Conservation (phyloP, 2,113 vertebrate species). For the Urocitellus parryii region DNA sequence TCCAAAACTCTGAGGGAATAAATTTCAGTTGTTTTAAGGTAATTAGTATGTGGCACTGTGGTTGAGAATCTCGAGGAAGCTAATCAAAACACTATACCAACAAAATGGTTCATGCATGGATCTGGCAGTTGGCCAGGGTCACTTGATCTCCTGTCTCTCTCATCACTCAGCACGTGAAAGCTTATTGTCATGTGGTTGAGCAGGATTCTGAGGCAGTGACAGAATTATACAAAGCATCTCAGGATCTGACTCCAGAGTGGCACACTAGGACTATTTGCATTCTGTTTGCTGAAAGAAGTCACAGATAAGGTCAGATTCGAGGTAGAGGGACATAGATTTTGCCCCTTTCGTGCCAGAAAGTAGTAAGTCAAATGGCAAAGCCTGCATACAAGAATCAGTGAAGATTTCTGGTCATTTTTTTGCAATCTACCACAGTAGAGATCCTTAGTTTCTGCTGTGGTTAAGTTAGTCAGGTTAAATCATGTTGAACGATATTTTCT, state of each 20-base stretch:
- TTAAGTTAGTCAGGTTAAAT: background rate
- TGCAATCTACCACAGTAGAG: background rate
- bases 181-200: background rate
- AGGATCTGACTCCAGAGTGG: background rate
- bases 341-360: background rate
- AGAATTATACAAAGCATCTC: background rate
- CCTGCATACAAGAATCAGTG: background rate
- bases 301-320: background rate
- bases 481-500: background rate
- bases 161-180: background rate
- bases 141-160: background rate
- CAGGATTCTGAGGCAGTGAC: background rate
- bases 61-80: background rate
- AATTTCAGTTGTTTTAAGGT: background rate
- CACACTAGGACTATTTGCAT: background rate
- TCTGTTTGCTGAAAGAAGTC: background rate
- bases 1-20: background rate
- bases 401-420: background rate
- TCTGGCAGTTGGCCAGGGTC: background rate
- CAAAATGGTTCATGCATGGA: background rate
- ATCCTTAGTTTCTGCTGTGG: background rate
- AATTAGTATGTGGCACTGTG: background rate
- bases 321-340: background rate
- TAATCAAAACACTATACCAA: background rate
- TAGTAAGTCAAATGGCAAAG: background rate